Evolutionary conservation across 1,140 invertebrate species (phyloP).

Genomic region (Drosophila persimilis): DNA sequence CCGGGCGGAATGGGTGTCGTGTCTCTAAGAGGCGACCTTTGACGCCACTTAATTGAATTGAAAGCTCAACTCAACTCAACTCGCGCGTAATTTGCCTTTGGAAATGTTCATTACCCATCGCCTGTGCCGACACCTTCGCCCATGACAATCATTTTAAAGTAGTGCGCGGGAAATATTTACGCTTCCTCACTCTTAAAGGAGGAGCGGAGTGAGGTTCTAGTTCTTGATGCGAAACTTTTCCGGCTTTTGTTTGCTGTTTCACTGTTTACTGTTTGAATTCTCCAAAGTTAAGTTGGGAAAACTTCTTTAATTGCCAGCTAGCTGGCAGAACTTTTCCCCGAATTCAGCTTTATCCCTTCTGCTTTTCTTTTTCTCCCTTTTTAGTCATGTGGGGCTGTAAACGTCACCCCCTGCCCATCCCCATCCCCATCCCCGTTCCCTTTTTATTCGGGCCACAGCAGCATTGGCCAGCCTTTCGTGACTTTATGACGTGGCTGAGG

Average conservation of each 20-base stretch:
- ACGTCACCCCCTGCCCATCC: constrained; percentile 23
- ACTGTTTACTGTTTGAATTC: constrained; percentile 21
- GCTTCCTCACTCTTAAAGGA: constrained; percentile 7
- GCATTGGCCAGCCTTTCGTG: constrained; percentile 39
- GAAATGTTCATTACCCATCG: constrained; percentile 57
- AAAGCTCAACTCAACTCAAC: constrained; percentile 60
- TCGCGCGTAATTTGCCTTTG: constrained; percentile 69
- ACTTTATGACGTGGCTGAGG: constrained; percentile 60
- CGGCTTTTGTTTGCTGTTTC: constrained; percentile 36
- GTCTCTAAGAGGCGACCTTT: constrained; percentile 33
- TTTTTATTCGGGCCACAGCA: not conserved
- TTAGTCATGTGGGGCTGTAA: constrained; percentile 30
- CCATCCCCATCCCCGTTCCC: no score
- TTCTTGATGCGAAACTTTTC: constrained; percentile 27
- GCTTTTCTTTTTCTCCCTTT: constrained; percentile 30
- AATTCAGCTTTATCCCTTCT: constrained; percentile 41
- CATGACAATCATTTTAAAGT: constrained; percentile 39
- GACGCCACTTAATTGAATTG: constrained; percentile 73
- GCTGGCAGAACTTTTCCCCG: constrained; percentile 59
- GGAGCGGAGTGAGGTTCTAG: not conserved
- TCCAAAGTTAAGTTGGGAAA: constrained; percentile 40
- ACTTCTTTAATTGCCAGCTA: constrained; percentile 75
- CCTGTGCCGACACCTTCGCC: constrained; percentile 2
- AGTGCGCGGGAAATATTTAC: constrained; percentile 60
- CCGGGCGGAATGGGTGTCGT: not conserved